Conservation (phyloP, 2,113 vertebrate genomes). For the Junco hyemalis region DNA sequence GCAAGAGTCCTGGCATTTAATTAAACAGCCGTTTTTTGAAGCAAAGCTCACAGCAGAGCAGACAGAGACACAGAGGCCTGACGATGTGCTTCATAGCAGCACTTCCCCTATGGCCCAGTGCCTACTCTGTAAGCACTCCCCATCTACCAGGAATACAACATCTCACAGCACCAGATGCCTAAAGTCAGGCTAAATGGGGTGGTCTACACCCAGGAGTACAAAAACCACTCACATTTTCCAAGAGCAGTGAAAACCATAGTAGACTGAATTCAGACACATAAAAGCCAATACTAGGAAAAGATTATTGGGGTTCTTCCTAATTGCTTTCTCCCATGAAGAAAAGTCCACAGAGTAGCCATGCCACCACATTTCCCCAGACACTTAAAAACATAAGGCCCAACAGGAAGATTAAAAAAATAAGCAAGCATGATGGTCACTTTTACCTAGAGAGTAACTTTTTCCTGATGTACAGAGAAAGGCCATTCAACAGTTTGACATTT, state of each 20-base stretch:
- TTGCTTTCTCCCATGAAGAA: not conserved
- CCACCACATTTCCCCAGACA: not conserved
- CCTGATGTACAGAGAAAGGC: not conserved
- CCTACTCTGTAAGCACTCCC: not conserved
- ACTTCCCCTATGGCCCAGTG: not conserved
- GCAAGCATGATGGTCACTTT: not conserved
- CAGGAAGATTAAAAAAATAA: not conserved
- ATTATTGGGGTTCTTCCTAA: not conserved
- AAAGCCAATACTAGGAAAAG: not conserved
- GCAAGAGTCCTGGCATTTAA: conserved; percentile 1
- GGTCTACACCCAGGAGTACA: not conserved
- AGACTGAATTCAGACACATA: not conserved
- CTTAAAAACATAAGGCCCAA: not conserved
- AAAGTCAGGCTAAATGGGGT: not conserved
- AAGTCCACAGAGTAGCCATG: not conserved
- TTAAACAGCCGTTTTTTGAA: not conserved
- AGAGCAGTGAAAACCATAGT: not conserved
- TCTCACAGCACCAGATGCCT: not conserved
- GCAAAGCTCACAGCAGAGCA: not conserved
- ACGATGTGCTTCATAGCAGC: not conserved
- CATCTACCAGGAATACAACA: not conserved
- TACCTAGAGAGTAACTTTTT: not conserved
- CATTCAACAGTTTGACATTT: not conserved
- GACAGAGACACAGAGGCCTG: not conserved
- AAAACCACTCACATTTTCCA: not conserved